Percentiles rank a stretch among this genome's conserved stretches.
phyloP scores from a whole-genome alignment of 2,888 invertebrate genomes.

The Podotricha telesiphe region DNA sequence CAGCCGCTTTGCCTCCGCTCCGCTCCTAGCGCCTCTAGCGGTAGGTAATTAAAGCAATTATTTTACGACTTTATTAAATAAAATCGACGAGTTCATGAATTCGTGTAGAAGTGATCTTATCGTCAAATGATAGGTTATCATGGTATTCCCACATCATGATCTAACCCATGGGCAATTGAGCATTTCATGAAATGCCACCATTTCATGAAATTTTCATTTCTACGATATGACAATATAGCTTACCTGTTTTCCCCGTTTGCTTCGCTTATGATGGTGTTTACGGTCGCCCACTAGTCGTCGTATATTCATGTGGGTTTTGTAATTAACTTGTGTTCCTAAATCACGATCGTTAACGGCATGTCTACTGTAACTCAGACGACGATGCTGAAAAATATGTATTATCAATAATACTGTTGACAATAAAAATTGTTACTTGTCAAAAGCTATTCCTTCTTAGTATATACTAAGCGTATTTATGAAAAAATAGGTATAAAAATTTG shows the following conservation, averaged over 20 bases:
- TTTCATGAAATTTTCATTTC: too few species aligned
- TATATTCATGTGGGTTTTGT: slow-evolving; percentile 95
- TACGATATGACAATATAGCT: slow-evolving; percentile 43
- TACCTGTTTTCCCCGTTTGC: slow-evolving; percentile 93
- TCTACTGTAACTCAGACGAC: slow-evolving; percentile 94
- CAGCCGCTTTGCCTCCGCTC: too few species aligned
- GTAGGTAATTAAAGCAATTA: too few species aligned
- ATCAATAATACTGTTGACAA: background rate
- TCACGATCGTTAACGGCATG: slow-evolving; percentile 95
- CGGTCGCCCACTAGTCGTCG: slow-evolving; percentile 93
- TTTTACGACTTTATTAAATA: too few species aligned
- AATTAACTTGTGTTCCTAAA: slow-evolving; percentile 93
- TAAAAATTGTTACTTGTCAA: background rate
- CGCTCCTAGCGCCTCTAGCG: too few species aligned
- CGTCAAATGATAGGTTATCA: too few species aligned
- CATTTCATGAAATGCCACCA: too few species aligned
- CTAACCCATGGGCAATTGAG: too few species aligned
- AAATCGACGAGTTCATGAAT: too few species aligned
- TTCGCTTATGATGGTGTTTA: slow-evolving; percentile 92
- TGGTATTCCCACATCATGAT: too few species aligned
- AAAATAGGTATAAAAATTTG: slow-evolving; percentile 12
- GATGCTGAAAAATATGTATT: slow-evolving; percentile 86
- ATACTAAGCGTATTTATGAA: background rate
- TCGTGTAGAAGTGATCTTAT: too few species aligned
- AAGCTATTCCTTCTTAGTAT: slow-evolving; percentile 8